Base-by-base conservation (phyloP, 1,140 invertebrate species). In the Melanaphis sacchari region DNA sequence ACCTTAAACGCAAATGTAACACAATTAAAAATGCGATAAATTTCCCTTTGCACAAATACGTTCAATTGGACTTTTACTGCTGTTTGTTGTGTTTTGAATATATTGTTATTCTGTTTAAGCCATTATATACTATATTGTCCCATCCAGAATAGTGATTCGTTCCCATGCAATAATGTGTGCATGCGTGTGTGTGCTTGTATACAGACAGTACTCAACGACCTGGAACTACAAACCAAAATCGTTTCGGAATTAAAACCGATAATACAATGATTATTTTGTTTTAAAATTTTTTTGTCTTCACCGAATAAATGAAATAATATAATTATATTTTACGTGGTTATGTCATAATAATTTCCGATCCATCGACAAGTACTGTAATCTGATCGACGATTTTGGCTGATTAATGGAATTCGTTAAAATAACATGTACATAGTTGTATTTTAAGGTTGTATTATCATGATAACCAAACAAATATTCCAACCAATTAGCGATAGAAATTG, bases 21-120 rank as follows among this genome's bases (percentile, higher is more conserved):
- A 43, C 84, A 43, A 87, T 87, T 87, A 87, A 87, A 87, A 87
- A n/a, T 11, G 1, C 84, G 18, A 87, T 87, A 87, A 87, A 87
- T 87, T 43, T 87, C 84, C 26, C 26, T 6, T 1, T 11, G 41
- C 26, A 4, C 26, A 18, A 87, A 43, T 41, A 41, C 84, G 82
- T 84, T 84, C 38, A 84, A 84, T 40, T 41, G 40, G 84, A 87
- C 41, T 87, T 43, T 87, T 46, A 87, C 84, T 41, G 41, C 24
- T 43, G 84, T 87, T 87, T n/a, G 84, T 43, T 87, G 84, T 41
- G 41, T 87, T 87, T 43, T 26, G 26, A 87, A 87, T 87, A 43
- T 87, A 87, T 87, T 87, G 84, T 46, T 87, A 87, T 87, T 87
- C 41, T 43, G 40, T 46, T 43, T 46, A n/a, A 43, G 84, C 40